phyloP scores from a whole-genome alignment of 2,113 vertebrate genomes.

The Myiozetetes cayanensis region DNA sequence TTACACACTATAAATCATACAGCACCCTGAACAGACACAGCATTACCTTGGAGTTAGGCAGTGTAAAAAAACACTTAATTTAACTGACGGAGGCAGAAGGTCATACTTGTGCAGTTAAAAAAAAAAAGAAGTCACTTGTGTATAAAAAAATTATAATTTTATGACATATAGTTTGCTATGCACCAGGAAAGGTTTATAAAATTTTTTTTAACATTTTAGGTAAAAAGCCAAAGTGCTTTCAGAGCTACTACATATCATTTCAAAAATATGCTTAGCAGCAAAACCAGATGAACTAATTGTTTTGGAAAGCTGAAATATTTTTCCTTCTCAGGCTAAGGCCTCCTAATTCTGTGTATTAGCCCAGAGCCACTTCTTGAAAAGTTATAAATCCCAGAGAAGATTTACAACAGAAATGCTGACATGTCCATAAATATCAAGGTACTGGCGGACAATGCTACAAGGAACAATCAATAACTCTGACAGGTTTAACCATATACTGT shows the following conservation, averaged over 20 bases:
- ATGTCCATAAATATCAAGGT: slow-evolving; percentile 1
- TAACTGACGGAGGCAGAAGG: not conserved
- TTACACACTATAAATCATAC: not conserved
- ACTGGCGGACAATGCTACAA: not conserved
- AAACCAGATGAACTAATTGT: not conserved
- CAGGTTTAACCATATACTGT: not conserved
- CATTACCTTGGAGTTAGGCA: not conserved
- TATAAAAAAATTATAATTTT: not conserved
- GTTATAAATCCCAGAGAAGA: slow-evolving; percentile 16
- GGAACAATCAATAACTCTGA: slow-evolving; percentile 32
- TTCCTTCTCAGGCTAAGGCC: not conserved
- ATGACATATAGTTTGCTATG: not conserved
- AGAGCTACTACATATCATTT: not conserved
- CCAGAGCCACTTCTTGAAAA: not conserved
- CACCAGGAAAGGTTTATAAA: not conserved
- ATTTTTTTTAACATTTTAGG: not conserved
- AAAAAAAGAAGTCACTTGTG: not conserved
- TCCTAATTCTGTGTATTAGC: not conserved
- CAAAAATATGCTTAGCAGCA: not conserved
- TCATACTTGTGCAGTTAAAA: not conserved
- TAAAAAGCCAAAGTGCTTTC: not conserved
- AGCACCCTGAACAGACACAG: not conserved
- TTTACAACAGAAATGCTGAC: slow-evolving; percentile 35
- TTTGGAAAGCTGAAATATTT: slow-evolving; percentile 2
- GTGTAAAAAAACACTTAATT: not conserved